phyloP scores from a whole-genome alignment of 1,140 invertebrate genomes.

The Dendroctonus valens region DNA sequence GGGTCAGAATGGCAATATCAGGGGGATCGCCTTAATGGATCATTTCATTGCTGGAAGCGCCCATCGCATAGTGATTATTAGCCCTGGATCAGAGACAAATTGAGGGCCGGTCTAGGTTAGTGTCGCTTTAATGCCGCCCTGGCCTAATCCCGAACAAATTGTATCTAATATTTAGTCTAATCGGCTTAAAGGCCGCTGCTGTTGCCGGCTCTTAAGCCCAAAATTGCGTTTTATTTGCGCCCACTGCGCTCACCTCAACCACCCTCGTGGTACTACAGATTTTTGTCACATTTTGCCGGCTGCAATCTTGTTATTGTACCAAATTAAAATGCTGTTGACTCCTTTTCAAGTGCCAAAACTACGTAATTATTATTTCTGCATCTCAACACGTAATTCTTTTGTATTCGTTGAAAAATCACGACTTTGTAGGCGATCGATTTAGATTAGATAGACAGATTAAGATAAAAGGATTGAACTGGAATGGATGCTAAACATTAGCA shows the following conservation, averaged over 20 bases:
- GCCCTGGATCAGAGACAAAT: slow-evolving; percentile 41
- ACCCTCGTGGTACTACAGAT: neutral
- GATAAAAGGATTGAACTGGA: no score
- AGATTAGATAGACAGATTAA: no score
- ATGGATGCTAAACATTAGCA: no score
- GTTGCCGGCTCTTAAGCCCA: slow-evolving; percentile 25
- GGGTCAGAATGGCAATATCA: no score
- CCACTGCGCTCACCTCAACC: slow-evolving; percentile 4
- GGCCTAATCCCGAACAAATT: slow-evolving; percentile 47
- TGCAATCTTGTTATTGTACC: no score
- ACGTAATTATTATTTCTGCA: no score
- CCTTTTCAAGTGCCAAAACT: no score
- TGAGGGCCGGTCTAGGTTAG: slow-evolving; percentile 36
- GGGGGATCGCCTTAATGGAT: slow-evolving; percentile 9
- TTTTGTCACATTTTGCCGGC: no score
- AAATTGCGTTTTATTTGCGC: slow-evolving; percentile 27
- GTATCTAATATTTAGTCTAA: slow-evolving; percentile 50
- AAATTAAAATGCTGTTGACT: no score
- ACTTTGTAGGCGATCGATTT: no score
- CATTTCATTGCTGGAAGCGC: slow-evolving; percentile 3
- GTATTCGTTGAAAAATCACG: no score
- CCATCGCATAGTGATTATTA: slow-evolving; percentile 39
- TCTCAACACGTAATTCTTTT: no score
- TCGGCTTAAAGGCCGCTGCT: slow-evolving; percentile 40
- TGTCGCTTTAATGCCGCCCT: slow-evolving; percentile 31